Evolutionary conservation across 2,888 invertebrate genomes (phyloP).

Genomic region (Noctua janthe): DNA sequence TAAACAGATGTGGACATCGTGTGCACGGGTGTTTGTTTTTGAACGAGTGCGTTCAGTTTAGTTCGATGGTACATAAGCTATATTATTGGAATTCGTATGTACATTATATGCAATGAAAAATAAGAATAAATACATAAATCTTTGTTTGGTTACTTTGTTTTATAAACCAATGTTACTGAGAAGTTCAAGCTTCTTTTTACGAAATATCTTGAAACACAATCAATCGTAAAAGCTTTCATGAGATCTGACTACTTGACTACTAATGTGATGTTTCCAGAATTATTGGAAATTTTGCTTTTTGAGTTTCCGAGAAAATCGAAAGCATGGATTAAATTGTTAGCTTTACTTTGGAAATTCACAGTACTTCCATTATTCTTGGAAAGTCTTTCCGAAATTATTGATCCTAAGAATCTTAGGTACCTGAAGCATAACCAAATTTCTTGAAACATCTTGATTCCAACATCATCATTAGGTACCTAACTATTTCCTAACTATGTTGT

Average conservation of each 20-base stretch:
- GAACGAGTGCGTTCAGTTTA: too few species aligned
- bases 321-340: not conserved
- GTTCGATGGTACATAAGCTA: too few species aligned
- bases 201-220: not conserved
- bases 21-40: too few species aligned
- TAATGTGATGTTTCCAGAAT: not conserved
- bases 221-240: not conserved
- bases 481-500: not conserved
- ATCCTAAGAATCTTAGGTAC: not conserved
- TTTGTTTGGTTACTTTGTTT: not conserved
- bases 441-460: not conserved
- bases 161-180: not conserved
- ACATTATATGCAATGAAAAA: too few species aligned
- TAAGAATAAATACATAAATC: too few species aligned
- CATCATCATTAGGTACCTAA: not conserved
- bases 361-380: not conserved
- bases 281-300: slow-evolving; percentile 3
- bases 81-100: too few species aligned
- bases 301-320: slow-evolving; percentile 15
- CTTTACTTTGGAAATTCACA: not conserved
- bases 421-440: not conserved
- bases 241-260: not conserved
- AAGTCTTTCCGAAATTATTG: not conserved
- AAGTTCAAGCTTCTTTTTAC: not conserved
- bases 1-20: too few species aligned